These are phyloP conservation scores for Melanogrammus aeglefinus DNA, from an alignment of 2,797 vertebrate genomes.

Conservation along the genomic window DNA sequence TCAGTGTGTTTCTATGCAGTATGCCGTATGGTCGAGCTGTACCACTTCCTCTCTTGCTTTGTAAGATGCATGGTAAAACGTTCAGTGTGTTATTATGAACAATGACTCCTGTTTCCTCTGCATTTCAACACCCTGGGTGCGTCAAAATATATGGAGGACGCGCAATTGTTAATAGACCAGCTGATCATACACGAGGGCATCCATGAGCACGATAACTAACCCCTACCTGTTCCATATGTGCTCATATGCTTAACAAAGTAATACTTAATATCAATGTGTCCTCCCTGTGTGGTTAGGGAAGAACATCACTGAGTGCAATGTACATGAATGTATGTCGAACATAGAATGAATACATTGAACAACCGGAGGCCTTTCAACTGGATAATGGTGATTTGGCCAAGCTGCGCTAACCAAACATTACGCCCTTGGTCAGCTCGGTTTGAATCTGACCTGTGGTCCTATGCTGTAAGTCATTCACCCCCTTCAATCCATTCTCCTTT, in stretches of 20 bases:
- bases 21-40: not conserved
- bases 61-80: not conserved
- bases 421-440: no score
- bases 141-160: not conserved
- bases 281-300: no score
- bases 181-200: not conserved
- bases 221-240: not conserved
- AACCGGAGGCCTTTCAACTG: no score
- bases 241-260: not conserved
- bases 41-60: not conserved
- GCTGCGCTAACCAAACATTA: not conserved
- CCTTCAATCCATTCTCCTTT: not conserved
- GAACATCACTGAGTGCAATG: no score
- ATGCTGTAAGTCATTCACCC: not conserved
- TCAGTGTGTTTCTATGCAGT: not conserved
- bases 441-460: not conserved
- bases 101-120: not conserved
- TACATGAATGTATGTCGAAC: not conserved
- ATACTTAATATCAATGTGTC: not conserved
- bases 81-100: not conserved
- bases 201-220: not conserved
- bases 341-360: no score
- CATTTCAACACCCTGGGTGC: not conserved
- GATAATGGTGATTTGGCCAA: not conserved
- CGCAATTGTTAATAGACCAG: not conserved